These are phyloP conservation scores for Entomobrya proxima DNA, from an alignment of 2,888 invertebrate species.

Conservation along the genomic window DNA sequence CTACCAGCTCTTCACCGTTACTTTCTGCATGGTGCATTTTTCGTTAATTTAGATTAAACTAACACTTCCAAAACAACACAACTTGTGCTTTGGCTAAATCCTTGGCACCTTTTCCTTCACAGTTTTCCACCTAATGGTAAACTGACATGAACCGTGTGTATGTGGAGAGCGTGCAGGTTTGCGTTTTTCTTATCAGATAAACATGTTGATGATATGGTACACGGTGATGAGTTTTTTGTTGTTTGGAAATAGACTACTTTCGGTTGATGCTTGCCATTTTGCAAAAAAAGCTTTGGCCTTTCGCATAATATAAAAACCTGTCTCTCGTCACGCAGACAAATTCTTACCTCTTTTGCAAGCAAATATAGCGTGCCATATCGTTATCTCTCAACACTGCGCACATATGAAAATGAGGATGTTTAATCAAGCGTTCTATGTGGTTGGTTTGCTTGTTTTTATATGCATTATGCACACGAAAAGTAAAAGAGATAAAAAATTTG, in stretches of 20 bases:
- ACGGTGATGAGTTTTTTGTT: slow-evolving; percentile 1
- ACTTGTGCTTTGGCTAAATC: neutral
- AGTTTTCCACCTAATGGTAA: neutral
- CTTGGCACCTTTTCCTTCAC: neutral
- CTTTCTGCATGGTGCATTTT: neutral
- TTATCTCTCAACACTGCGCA: neutral
- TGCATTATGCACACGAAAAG: neutral
- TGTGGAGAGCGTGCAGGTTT: neutral
- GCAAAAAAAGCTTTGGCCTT: slow-evolving; percentile 14
- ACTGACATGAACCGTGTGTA: neutral
- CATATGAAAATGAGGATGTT: slow-evolving; percentile 49
- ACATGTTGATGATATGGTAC: no score
- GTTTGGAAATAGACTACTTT: neutral
- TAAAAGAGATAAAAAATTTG: neutral
- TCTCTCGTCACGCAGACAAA: neutral
- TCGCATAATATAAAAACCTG: neutral
- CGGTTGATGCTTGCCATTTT: slow-evolving; percentile 3
- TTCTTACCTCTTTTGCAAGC: slow-evolving; percentile 30
- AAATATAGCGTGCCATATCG: slow-evolving; percentile 4
- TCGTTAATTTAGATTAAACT: neutral
- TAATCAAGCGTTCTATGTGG: slow-evolving; percentile 42
- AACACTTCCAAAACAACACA: neutral
- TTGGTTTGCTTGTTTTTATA: slow-evolving; percentile 4
- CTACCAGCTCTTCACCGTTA: neutral
- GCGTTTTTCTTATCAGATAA: slow-evolving; percentile 39